Evolutionary conservation across 2,888 invertebrate species (phyloP), one percentile per base, ranked within the genome.

Genomic region (Nematopogon swammerdamellus): DNA sequence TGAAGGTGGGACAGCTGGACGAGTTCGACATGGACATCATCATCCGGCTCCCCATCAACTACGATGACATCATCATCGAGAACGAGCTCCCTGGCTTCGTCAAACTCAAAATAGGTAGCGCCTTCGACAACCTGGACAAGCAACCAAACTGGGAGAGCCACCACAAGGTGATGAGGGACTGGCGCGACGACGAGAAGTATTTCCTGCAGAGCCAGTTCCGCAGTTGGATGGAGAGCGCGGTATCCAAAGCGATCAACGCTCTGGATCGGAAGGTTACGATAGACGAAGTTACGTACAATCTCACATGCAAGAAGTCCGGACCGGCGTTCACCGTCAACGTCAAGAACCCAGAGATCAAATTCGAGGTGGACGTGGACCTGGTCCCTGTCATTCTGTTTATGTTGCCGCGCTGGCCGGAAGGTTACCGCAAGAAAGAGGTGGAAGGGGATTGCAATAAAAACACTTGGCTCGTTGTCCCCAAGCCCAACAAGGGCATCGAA

Each of bases 11-110:
- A 2, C 72, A 75, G 50, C 80, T 85, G 17, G 80, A 83, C 53
- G 86, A 86, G 57, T 86, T 80, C 55, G 86, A 86, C 58, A 70
- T 85, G 60, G 82, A 85, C 63, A 65, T 85, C 4, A 69, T 83
- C 2, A 72, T 86, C 45, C 67, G 72, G 1, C 59, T 86, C 16
- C 83, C 85, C 1, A 64, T 82, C 20, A 65, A 63, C 57, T 68
- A 74, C 51, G 64, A 67, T 5, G 64, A 72, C 51, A 73, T 81
- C 44, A 64, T 64, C 11, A 60, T 75, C 14, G 68, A 73, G 49
- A 65, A 67, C 42, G 70, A 75, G 20, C 58, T 61, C 44, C 76
- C 81, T 0, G 82, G 82, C 17, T 82, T 73, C 56, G 73, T 82
- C 1, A 67, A 70, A 45, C 56, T 82, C 19, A 68, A 68, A 52